phyloP scores from a whole-genome alignment of 2,797 vertebrate species.

The Macrochelys suwanniensis region DNA sequence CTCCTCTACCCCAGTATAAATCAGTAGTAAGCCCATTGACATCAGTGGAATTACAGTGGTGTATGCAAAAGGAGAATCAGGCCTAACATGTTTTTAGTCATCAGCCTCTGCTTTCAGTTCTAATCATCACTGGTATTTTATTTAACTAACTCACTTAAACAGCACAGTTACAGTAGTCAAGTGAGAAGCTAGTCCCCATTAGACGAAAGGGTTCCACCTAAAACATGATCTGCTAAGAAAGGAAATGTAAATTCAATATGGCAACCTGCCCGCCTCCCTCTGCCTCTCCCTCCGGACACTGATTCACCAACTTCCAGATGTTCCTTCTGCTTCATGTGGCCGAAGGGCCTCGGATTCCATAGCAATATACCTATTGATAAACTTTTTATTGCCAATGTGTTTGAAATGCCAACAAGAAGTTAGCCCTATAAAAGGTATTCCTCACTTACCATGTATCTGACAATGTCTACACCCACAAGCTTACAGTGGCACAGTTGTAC shows the following conservation, averaged over 20 bases:
- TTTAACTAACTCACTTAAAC: background rate
- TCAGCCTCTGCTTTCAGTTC: background rate
- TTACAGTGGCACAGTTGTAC: too few relatives aligned
- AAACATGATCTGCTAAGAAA: background rate
- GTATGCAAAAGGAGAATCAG: background rate
- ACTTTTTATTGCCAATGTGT: background rate
- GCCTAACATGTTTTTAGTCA: too few relatives aligned
- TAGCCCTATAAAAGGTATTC: background rate
- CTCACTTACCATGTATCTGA: too few relatives aligned
- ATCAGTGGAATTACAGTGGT: background rate
- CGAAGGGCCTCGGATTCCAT: background rate
- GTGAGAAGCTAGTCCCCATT: background rate
- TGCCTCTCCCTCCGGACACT: too few relatives aligned
- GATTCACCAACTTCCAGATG: background rate
- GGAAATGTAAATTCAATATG: background rate
- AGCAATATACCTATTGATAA: background rate
- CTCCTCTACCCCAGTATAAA: background rate
- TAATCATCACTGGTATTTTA: background rate
- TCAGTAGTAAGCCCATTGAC: background rate
- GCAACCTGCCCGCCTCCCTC: background rate
- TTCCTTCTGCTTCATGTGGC: background rate
- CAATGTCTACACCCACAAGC: too few relatives aligned
- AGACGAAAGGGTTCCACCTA: background rate
- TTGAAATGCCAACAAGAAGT: background rate
- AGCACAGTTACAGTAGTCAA: background rate